These are phyloP conservation scores for Coboldia fuscipes DNA, from an alignment of 1,140 invertebrate species.

Conservation along the genomic window DNA sequence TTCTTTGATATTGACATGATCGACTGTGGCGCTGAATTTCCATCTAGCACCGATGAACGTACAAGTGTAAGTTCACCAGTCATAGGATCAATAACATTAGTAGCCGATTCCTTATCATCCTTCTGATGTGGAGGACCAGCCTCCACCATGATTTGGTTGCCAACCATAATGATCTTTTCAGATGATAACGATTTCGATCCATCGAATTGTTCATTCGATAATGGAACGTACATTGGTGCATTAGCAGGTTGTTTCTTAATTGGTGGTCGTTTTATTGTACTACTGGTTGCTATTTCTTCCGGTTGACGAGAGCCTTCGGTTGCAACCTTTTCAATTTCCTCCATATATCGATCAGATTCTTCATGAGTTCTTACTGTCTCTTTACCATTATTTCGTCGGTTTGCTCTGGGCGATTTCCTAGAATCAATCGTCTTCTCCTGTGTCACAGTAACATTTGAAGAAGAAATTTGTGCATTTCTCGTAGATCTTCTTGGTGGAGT, in stretches of 20 bases:
- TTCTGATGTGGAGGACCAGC: neutral
- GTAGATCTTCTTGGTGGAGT: conserved; percentile 14
- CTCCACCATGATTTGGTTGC: neutral
- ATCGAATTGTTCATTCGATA: too few relatives aligned
- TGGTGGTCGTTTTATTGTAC: too few relatives aligned
- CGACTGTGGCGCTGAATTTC: neutral
- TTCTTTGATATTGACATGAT: neutral
- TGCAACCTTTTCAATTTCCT: too few relatives aligned
- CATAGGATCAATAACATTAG: conserved; percentile 38
- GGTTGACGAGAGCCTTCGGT: too few relatives aligned
- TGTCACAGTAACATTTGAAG: conserved; percentile 1
- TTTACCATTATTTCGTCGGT: conserved; percentile 31
- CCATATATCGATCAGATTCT: too few relatives aligned
- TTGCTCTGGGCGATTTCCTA: conserved; percentile 36
- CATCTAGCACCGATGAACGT: conserved; percentile 21
- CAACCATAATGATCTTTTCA: neutral
- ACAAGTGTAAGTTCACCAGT: conserved; percentile 50
- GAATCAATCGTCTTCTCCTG: conserved; percentile 19
- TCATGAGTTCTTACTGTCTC: too few relatives aligned
- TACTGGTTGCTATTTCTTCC: too few relatives aligned
- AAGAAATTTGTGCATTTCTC: conserved; percentile 10
- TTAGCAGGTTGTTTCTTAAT: too few relatives aligned
- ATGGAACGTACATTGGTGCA: too few relatives aligned
- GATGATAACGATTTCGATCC: neutral
- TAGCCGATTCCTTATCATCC: neutral